Evolutionary conservation across 2,113 vertebrate genomes (phyloP).

Genomic region (Sphaerodactylus townsendi): DNA sequence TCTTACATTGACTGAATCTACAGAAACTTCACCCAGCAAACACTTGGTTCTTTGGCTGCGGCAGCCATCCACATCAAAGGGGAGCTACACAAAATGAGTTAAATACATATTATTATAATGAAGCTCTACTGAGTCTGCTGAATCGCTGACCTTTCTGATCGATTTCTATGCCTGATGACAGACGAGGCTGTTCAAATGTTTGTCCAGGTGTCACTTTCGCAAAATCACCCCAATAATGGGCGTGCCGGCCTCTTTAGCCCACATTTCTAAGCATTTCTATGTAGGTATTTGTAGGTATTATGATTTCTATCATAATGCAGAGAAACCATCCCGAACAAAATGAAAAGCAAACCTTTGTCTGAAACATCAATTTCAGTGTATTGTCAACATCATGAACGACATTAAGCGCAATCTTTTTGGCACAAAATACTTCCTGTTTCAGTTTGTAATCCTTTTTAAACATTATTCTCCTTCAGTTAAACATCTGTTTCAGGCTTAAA

Average conservation of each 20-base stretch:
- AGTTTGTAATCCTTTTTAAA: constrained; percentile 67
- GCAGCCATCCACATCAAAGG: constrained; percentile 11
- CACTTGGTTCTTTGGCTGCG: not conserved
- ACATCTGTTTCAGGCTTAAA: constrained; percentile 63
- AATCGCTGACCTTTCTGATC: constrained; percentile 76
- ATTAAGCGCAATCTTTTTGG: constrained; percentile 59
- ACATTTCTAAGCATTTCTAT: constrained; percentile 65
- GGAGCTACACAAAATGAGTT: constrained; percentile 10
- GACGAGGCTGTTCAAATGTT: constrained; percentile 81
- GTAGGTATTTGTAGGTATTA: constrained; percentile 67
- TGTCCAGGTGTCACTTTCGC: constrained; percentile 83
- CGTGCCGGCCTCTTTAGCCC: constrained; percentile 71
- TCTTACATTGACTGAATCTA: not conserved
- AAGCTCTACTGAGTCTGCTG: constrained; percentile 65
- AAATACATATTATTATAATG: constrained; percentile 41
- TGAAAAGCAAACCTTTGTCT: constrained; percentile 73
- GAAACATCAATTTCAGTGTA: constrained; percentile 38
- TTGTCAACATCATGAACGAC: constrained; percentile 23
- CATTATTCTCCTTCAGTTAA: constrained; percentile 60
- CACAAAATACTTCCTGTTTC: constrained; percentile 57
- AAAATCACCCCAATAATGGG: constrained; percentile 76
- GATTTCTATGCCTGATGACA: constrained; percentile 84
- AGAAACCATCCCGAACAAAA: constrained; percentile 55
- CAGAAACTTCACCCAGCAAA: not conserved
- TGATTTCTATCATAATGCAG: constrained; percentile 60